A percentile compares a stretch with the other conserved stretches of the same genome.
Evolutionary conservation across 2,797 vertebrate genomes (phyloP).

Genomic region (Pseudomugil tenellus): DNA sequence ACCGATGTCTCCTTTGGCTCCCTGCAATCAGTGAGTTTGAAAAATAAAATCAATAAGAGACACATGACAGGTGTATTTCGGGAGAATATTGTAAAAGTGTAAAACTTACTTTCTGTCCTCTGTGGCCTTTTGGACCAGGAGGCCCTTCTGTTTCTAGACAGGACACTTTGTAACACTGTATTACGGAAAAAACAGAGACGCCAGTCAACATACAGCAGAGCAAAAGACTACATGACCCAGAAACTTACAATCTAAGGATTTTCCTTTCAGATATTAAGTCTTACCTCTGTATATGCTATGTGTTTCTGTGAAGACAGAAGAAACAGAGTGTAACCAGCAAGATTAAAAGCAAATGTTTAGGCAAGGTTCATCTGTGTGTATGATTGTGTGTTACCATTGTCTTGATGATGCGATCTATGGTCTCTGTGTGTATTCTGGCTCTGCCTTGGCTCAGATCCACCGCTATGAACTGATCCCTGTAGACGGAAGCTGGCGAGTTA

Average conservation of each 20-base stretch:
- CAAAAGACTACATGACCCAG: background rate
- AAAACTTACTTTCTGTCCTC: constrained; percentile 92
- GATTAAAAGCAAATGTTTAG: background rate
- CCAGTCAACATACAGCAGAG: constrained; percentile 7
- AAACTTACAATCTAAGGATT: background rate
- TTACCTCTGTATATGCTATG: constrained; percentile 88
- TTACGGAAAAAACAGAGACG: constrained; percentile 16
- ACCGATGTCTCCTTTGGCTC: constrained; percentile 94
- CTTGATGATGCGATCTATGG: constrained; percentile 90
- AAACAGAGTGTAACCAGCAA: constrained; percentile 31
- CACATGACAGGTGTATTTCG: background rate
- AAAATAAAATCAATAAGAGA: constrained; percentile 8
- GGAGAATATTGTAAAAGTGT: background rate
- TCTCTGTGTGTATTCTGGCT: constrained; percentile 57
- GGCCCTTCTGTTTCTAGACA: constrained; percentile 90
- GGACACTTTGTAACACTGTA: constrained; percentile 90
- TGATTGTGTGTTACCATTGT: constrained; percentile 86
- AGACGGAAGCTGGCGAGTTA: constrained; percentile 86
- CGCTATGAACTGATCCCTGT: constrained; percentile 84
- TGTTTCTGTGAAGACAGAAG: constrained; percentile 85
- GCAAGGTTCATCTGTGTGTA: background rate
- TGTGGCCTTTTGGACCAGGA: constrained; percentile 86
- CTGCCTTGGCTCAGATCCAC: constrained; percentile 75
- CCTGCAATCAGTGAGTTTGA: constrained; percentile 77
- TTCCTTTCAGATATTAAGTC: constrained; percentile 29